Evolutionary conservation across 1,140 invertebrate species (phyloP), one percentile per base, ranked within the genome.

Genomic region (Zelostemma sp.): DNA sequence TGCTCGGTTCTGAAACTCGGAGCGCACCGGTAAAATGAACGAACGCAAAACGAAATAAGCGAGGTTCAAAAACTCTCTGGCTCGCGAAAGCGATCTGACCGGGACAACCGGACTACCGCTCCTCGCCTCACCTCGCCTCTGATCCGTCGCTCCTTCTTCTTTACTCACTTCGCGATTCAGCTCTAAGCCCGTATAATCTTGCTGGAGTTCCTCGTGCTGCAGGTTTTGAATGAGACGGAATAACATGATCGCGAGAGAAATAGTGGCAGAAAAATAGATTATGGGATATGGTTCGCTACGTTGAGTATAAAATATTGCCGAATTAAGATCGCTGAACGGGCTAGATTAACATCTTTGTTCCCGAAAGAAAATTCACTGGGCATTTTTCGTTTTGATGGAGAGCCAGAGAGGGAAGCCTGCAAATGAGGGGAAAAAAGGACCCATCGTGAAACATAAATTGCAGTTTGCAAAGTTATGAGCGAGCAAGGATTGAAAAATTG

Each of bases 11-110:
- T 75, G 64, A 72, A 72, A 72, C 49, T 60, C 51, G 49, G 76
- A 70, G 77, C 77, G 73, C 76, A 68, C 70, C 68, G 64, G 69
- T 69, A 76, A 80, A 79, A 81, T 79, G 72, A 80, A 73, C 74
- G 66, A 72, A 73, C 64, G 67, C 66, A 78, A 80, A 79, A 76
- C 68, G 72, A 81, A 80, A 75, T 73, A 80, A 77, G 62, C 72
- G 69, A 77, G 68, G 15, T 59, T 63, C 69, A 73, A 73, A 72
- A 74, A 72, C 58, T 68, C 54, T 68, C 65, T 8, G 21, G 33
- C 63, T 60, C 50, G 67, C 53, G 55, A 71, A 72, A 71, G 72
- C 68, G 77, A 78, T 77, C 76, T 76, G 78, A 75, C 73, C 70
- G 68, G 69, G 68, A 63, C 68, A 71, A 67, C 60, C 63, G 68